A percentile compares a stretch with the other conserved stretches of the same genome.
Evolutionary conservation across 1,140 invertebrate species (phyloP).

Genomic region (Asobara japonica): DNA sequence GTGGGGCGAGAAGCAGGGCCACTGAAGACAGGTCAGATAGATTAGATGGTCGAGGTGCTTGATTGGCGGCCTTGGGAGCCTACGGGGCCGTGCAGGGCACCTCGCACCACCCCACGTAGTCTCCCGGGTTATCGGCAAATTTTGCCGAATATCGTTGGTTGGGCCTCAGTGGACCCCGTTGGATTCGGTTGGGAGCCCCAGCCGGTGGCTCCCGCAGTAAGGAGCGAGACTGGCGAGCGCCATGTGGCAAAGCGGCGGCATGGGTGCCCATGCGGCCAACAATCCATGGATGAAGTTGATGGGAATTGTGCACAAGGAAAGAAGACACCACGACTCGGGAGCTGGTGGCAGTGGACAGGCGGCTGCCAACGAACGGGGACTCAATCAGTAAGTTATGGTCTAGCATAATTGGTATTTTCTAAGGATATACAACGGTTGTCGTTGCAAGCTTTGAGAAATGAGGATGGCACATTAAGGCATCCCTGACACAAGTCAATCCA

Average conservation of each 20-base stretch:
- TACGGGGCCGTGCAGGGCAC: conserved; percentile 61
- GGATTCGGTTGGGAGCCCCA: conserved; percentile 49
- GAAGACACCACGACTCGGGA: conserved; percentile 71
- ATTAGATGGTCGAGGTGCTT: conserved; percentile 64
- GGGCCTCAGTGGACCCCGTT: conserved; percentile 29
- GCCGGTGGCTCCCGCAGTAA: conserved; percentile 48
- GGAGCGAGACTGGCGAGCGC: conserved; percentile 63
- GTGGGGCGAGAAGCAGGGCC: conserved; percentile 22
- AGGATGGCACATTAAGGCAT: no score
- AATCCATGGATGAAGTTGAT: conserved; percentile 85
- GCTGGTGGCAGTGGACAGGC: conserved; percentile 65
- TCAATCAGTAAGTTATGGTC: conserved; percentile 77
- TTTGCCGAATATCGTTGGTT: conserved; percentile 20
- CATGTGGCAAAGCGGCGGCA: conserved; percentile 83
- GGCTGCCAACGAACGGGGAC: conserved; percentile 70
- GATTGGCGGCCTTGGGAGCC: conserved; percentile 60
- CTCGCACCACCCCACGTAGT: conserved; percentile 54
- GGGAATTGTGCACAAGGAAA: conserved; percentile 82
- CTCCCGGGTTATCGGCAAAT: conserved; percentile 35
- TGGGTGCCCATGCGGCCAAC: conserved; percentile 77
- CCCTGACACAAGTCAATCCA: no score
- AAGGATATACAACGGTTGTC: no score
- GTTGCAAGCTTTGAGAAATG: no score
- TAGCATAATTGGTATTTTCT: no score
- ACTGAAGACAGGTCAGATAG: conserved; percentile 47